Conservation (phyloP, 53 echinoderm and acorn worm genomes). For the Echinometra lucunter region DNA sequence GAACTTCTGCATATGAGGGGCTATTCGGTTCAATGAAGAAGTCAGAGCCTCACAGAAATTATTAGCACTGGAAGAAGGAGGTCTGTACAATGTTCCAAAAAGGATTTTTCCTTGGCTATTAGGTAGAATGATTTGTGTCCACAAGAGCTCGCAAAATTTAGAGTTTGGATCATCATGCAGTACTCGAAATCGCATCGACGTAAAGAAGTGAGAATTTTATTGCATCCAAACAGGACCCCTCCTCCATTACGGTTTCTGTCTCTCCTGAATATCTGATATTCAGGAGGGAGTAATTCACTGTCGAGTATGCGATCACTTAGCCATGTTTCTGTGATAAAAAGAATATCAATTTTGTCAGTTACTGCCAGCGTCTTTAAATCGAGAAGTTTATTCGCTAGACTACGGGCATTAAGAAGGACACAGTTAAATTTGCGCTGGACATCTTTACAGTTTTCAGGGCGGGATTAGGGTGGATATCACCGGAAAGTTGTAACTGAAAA, state of each 20-base stretch:
- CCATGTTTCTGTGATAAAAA: constrained; percentile 8
- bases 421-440: not conserved
- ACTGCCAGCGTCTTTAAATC: not conserved
- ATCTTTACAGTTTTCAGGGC: not conserved
- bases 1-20: not conserved
- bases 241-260: not conserved
- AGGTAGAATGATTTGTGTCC: not conserved
- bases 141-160: not conserved
- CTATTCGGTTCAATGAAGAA: not conserved
- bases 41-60: not conserved
- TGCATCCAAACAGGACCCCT: not conserved
- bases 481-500: constrained; percentile 2
- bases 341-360: not conserved
- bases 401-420: not conserved
- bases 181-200: not conserved
- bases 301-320: not conserved
- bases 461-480: constrained; percentile 3
- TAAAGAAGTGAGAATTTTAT: not conserved
- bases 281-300: not conserved
- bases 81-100: constrained; percentile 4
- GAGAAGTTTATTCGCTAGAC: not conserved
- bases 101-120: not conserved
- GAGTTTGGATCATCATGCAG: not conserved
- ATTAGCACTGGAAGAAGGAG: not conserved
- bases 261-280: not conserved